A percentile compares a stretch with the other conserved stretches of the same genome.
Evolutionary conservation across 2,113 vertebrate species (phyloP).

Genomic region (Scolopax mira): DNA sequence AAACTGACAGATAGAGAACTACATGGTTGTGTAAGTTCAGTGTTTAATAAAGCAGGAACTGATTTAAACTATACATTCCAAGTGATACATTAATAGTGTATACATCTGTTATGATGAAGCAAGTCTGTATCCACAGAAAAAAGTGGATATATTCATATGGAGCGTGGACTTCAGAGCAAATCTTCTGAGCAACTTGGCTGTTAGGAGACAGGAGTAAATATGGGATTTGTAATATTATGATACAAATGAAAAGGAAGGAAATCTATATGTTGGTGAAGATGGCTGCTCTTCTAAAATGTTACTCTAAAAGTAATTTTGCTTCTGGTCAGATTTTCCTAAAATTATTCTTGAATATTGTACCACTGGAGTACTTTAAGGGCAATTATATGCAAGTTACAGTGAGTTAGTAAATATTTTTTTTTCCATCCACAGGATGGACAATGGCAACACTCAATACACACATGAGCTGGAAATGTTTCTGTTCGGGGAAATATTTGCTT

Average conservation of each 20-base stretch:
- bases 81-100: neutral
- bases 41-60: neutral
- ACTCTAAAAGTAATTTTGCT: neutral
- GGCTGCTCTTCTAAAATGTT: neutral
- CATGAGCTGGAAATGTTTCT: slow-evolving; percentile 8
- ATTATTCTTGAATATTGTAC: neutral
- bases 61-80: neutral
- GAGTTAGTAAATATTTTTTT: neutral
- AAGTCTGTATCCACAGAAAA: neutral
- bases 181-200: neutral
- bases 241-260: neutral
- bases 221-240: neutral
- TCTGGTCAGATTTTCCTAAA: neutral
- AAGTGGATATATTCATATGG: neutral
- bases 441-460: neutral
- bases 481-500: slow-evolving; percentile 57
- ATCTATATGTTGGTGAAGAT: neutral
- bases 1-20: neutral
- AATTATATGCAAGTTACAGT: neutral
- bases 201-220: neutral
- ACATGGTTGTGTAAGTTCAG: neutral
- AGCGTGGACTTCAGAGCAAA: neutral
- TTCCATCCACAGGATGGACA: neutral
- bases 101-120: neutral
- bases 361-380: neutral